Conservation (phyloP, 2,797 vertebrate species). For the Sphenopsis melanotis region DNA sequence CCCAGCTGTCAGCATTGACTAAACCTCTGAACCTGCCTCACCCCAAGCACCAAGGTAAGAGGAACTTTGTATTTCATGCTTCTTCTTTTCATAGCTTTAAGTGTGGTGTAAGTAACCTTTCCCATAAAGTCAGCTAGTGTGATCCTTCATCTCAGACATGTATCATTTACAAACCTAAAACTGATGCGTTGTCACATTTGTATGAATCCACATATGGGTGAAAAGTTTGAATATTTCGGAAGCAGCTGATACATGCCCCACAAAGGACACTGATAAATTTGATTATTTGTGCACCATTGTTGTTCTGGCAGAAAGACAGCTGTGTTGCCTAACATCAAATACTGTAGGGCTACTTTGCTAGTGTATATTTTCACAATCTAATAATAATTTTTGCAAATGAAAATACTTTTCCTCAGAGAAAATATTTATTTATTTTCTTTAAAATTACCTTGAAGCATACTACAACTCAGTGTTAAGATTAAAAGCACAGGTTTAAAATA, state of each 20-base stretch:
- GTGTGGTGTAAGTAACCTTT: neutral
- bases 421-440: neutral
- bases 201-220: neutral
- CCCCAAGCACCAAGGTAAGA: neutral
- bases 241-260: neutral
- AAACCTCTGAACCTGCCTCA: neutral
- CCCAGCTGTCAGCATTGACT: neutral
- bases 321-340: neutral
- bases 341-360: neutral
- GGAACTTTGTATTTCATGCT: neutral
- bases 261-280: neutral
- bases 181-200: rapidly evolving
- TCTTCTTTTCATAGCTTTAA: neutral
- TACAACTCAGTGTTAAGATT: neutral
- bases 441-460: neutral
- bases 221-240: neutral
- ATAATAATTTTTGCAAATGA: neutral
- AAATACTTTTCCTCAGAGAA: neutral
- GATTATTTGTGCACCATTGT: neutral
- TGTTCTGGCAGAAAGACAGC: neutral
- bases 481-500: neutral
- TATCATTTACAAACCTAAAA: neutral
- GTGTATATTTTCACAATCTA: neutral
- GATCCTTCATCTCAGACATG: neutral
- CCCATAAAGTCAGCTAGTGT: neutral